phyloP scores from a whole-genome alignment of 1,140 invertebrate species.

The Orius laevigatus region DNA sequence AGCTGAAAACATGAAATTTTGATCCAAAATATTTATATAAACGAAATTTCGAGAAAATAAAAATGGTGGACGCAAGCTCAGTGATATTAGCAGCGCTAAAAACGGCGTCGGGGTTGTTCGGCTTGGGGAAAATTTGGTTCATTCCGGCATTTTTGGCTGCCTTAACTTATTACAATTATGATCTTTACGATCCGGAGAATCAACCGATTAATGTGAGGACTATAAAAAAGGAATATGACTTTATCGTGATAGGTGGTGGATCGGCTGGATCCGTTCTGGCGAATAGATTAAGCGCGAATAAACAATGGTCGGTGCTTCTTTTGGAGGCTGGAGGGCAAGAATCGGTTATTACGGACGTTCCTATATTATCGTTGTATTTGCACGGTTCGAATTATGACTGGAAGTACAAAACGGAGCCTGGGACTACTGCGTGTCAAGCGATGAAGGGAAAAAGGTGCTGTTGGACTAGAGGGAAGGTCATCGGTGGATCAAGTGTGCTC shows the following conservation, averaged over 20 bases:
- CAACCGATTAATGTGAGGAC: constrained; percentile 49
- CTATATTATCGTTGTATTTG: constrained; percentile 64
- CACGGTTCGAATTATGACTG: constrained; percentile 61
- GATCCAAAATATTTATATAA: not conserved
- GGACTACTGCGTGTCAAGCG: constrained; percentile 65
- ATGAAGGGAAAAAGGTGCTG: constrained; percentile 64
- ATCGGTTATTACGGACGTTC: constrained; percentile 64
- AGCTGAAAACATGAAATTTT: too few relatives aligned
- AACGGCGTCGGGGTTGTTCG: constrained; percentile 44
- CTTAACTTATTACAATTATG: constrained; percentile 70
- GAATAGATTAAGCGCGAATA: constrained; percentile 62
- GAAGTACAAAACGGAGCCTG: constrained; percentile 79
- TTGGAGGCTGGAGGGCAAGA: constrained; percentile 80
- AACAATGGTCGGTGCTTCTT: constrained; percentile 60
- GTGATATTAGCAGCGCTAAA: constrained; percentile 38
- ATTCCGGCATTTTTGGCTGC: constrained; percentile 60
- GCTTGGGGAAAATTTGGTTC: constrained; percentile 47
- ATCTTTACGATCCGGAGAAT: constrained; percentile 69
- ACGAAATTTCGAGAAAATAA: not conserved
- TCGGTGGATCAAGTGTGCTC: constrained; percentile 58
- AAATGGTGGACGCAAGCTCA: constrained; percentile 19
- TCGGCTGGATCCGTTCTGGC: constrained; percentile 77
- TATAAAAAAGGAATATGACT: constrained; percentile 54
- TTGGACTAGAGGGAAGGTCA: constrained; percentile 65
- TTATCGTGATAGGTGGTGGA: constrained; percentile 63